phyloP scores from a whole-genome alignment of 2,888 invertebrate genomes.

The Pristionchus arcanus region DNA sequence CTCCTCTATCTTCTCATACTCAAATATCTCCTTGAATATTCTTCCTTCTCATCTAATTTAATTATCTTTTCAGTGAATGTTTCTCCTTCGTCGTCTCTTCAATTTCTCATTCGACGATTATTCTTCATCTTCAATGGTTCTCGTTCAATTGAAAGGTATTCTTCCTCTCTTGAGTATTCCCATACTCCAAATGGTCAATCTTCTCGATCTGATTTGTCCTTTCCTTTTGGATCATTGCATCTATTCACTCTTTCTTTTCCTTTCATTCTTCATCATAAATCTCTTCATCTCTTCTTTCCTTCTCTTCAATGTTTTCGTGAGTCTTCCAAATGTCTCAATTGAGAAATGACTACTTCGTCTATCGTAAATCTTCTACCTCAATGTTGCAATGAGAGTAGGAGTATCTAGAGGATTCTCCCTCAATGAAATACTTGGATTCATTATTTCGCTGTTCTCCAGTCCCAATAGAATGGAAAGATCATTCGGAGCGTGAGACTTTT shows the following conservation, averaged over 20 bases:
- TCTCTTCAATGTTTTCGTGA: conserved; percentile 29
- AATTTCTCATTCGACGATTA: conserved; percentile 34
- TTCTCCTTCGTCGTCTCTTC: conserved; percentile 28
- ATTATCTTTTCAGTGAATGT: neutral
- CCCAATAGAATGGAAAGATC: too few relatives aligned
- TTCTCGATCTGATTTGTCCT: conserved; percentile 13
- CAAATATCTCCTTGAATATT: neutral
- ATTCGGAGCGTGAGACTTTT: neutral
- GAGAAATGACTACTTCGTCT: neutral
- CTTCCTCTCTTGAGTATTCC: neutral
- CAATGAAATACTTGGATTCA: neutral
- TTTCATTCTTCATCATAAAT: conserved; percentile 40
- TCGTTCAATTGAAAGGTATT: conserved; percentile 29
- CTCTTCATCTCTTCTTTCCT: conserved; percentile 17
- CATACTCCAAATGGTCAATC: neutral
- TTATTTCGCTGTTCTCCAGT: neutral
- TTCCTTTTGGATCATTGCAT: neutral
- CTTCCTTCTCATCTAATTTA: neutral
- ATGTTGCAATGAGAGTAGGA: neutral
- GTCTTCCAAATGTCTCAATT: conserved; percentile 33
- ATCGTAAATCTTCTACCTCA: conserved; percentile 14
- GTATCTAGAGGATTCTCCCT: neutral
- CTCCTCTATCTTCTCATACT: neutral
- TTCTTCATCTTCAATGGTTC: neutral
- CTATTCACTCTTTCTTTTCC: conserved; percentile 1